These are phyloP conservation scores for Brachyhypopomus occidentalis DNA, from an alignment of 2,113 vertebrate species.

Conservation along the genomic window DNA sequence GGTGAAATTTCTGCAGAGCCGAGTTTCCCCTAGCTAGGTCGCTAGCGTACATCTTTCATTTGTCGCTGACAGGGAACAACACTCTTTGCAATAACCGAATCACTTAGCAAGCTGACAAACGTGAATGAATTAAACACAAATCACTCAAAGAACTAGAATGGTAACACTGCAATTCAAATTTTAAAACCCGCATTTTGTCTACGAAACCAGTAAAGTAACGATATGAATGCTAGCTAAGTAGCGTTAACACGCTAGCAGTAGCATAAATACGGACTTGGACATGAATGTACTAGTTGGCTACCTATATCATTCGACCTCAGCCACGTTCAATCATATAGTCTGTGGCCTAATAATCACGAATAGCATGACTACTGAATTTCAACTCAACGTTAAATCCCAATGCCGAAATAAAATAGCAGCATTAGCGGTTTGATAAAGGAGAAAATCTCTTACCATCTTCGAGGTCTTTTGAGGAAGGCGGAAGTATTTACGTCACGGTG, in stretches of 20 bases:
- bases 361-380: background rate
- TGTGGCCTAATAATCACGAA: background rate
- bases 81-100: background rate
- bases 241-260: slow-evolving; percentile 42
- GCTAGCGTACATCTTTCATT: background rate
- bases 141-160: background rate
- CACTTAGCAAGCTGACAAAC: background rate
- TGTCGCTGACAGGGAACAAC: background rate
- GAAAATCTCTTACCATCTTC: slow-evolving; percentile 73
- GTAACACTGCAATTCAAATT: background rate
- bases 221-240: background rate
- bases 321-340: background rate
- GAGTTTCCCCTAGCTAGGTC: background rate
- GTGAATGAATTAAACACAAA: background rate
- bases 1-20: background rate
- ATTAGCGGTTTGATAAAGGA: background rate
- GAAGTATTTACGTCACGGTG: slow-evolving; percentile 75
- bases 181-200: too few species aligned
- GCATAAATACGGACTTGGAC: slow-evolving; percentile 12
- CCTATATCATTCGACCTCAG: slow-evolving; percentile 14
- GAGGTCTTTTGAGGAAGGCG: slow-evolving; percentile 68
- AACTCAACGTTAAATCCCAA: background rate
- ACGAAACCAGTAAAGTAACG: background rate
- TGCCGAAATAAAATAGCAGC: background rate
- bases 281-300: background rate